Percentiles rank a stretch among this genome's conserved stretches.
These are phyloP conservation scores for Montipora foliosa DNA, from an alignment of 64 coral and sea anemone species.

Conservation along the genomic window DNA sequence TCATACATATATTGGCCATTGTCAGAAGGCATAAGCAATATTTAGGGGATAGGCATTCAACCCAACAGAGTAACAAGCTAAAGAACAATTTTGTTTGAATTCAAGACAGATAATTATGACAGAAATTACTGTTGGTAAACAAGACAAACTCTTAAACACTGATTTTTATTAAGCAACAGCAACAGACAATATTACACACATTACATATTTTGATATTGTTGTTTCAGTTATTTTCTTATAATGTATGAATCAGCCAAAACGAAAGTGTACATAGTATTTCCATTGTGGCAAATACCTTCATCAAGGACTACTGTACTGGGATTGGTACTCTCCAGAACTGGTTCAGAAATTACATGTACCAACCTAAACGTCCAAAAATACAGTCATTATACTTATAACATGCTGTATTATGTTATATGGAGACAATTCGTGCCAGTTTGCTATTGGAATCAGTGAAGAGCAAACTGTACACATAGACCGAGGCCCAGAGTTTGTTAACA, in stretches of 20 bases:
- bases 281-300: neutral
- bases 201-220: too few relatives aligned
- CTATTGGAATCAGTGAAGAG: neutral
- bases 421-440: neutral
- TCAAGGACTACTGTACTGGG: neutral
- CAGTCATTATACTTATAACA: neutral
- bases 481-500: too few relatives aligned
- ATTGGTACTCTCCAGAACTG: neutral
- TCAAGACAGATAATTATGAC: neutral
- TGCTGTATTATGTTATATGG: neutral
- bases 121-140: neutral
- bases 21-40: neutral
- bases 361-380: too few relatives aligned
- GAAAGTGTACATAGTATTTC: neutral
- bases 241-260: neutral
- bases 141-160: neutral
- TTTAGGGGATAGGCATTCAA: neutral
- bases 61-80: neutral
- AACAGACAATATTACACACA: neutral
- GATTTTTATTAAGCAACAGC: neutral
- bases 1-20: neutral
- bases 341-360: too few relatives aligned
- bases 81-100: neutral
- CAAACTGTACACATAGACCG: neutral
- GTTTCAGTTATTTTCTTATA: neutral